A percentile compares a stretch with the other conserved stretches of the same genome.
Conservation (phyloP, 2,113 vertebrate species). For the Pycnonotus jocosus region DNA sequence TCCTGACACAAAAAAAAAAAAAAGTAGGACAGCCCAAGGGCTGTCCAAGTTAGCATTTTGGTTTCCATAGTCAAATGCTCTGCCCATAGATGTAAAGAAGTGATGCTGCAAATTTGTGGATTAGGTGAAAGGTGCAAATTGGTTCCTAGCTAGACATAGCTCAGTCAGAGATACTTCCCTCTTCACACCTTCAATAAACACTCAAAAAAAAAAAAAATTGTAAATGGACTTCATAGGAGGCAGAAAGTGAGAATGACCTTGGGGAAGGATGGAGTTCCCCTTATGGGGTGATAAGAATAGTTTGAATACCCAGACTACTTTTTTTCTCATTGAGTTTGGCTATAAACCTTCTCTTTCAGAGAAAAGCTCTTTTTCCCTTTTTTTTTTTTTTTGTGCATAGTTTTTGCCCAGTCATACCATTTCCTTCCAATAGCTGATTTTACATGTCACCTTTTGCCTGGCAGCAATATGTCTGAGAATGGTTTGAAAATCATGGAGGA, state of each 20-base stretch:
- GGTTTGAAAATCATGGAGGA: conserved; percentile 14
- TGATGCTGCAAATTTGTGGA: background rate
- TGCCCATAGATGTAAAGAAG: background rate
- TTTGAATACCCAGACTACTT: background rate
- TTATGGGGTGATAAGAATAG: background rate
- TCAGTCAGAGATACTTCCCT: background rate
- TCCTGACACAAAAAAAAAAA: background rate
- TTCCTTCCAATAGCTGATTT: conserved; percentile 9
- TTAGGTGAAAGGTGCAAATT: background rate
- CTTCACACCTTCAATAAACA: background rate
- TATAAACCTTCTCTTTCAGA: background rate
- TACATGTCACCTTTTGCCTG: background rate
- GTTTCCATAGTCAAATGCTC: background rate
- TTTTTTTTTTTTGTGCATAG: background rate
- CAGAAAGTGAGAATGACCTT: background rate
- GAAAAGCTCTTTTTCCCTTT: background rate
- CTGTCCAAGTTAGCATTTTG: background rate
- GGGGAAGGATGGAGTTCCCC: background rate
- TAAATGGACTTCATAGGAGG: background rate
- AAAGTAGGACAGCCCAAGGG: background rate
- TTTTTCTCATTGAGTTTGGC: background rate
- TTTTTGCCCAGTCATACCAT: background rate
- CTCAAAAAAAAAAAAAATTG: background rate
- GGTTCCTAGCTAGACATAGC: background rate
- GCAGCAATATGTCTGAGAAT: background rate